Evolutionary conservation across 2,113 vertebrate species (phyloP).

Genomic region (Saiga tatarica): DNA sequence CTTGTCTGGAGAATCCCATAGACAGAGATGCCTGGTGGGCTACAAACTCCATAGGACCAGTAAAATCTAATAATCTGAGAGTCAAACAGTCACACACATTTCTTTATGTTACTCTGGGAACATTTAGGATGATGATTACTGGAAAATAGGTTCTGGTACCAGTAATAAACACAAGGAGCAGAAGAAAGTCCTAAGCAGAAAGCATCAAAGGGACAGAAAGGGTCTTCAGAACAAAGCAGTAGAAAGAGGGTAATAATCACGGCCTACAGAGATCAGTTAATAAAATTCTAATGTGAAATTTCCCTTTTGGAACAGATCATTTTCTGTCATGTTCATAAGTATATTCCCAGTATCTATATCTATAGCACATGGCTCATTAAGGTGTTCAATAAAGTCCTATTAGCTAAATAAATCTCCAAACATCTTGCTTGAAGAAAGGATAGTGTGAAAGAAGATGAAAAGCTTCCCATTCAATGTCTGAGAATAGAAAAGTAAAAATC

Average conservation of each 20-base stretch:
- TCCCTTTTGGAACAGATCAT: neutral
- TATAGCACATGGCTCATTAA: neutral
- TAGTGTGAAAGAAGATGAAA: neutral
- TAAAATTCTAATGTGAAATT: slow-evolving; percentile 1
- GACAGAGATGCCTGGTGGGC: accelerated
- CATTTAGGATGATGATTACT: neutral
- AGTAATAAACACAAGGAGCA: neutral
- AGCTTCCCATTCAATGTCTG: neutral
- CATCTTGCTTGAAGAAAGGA: neutral
- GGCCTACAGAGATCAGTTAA: neutral
- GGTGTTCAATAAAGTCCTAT: neutral
- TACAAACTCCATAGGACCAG: neutral
- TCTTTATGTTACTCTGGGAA: neutral
- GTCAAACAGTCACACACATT: neutral
- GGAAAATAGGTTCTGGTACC: neutral
- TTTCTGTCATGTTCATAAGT: neutral
- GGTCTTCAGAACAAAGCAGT: neutral
- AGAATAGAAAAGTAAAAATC: neutral
- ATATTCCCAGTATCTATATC: neutral
- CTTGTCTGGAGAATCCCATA: neutral
- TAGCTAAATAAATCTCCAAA: slow-evolving; percentile 1
- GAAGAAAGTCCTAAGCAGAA: neutral
- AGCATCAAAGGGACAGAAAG: neutral
- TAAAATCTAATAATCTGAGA: slow-evolving; percentile 41
- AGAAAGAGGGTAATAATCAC: neutral